Evolutionary conservation across 2,888 invertebrate species (phyloP).

Genomic region (Pachymerium ferrugineum): DNA sequence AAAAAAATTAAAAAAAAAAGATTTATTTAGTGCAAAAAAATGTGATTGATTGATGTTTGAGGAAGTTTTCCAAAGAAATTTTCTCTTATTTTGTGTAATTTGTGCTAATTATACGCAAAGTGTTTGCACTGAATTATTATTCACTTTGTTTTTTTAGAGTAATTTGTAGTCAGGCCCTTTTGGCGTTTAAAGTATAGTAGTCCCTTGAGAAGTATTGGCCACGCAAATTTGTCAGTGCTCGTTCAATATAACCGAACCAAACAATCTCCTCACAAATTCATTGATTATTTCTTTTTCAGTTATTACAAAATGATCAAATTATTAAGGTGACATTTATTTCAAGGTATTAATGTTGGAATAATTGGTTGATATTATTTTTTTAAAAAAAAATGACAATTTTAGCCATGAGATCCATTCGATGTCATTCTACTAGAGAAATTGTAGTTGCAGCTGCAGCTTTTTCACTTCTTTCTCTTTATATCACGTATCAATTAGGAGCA

Average conservation of each 20-base stretch:
- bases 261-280: too few species aligned
- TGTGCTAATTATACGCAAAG: neutral
- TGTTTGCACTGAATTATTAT: too few species aligned
- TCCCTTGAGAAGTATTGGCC: neutral
- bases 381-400: too few species aligned
- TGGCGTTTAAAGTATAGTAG: too few species aligned
- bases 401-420: slow-evolving; percentile 18
- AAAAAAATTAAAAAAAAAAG: neutral
- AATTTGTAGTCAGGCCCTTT: neutral
- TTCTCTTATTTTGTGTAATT: neutral
- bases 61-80: neutral
- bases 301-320: neutral
- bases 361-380: too few species aligned
- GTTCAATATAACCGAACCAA: too few species aligned
- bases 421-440: slow-evolving; percentile 23
- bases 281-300: slow-evolving; percentile 5
- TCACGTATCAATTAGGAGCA: slow-evolving; percentile 34
- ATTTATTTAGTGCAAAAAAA: neutral
- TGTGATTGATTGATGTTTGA: neutral
- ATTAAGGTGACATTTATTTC: neutral
- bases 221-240: neutral
- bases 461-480: slow-evolving; percentile 32
- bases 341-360: too few species aligned
- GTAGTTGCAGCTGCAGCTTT: slow-evolving; percentile 13
- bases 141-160: too few species aligned